Evolutionary conservation across 1,140 invertebrate genomes (phyloP).

Genomic region (Drosophila bifasciata): DNA sequence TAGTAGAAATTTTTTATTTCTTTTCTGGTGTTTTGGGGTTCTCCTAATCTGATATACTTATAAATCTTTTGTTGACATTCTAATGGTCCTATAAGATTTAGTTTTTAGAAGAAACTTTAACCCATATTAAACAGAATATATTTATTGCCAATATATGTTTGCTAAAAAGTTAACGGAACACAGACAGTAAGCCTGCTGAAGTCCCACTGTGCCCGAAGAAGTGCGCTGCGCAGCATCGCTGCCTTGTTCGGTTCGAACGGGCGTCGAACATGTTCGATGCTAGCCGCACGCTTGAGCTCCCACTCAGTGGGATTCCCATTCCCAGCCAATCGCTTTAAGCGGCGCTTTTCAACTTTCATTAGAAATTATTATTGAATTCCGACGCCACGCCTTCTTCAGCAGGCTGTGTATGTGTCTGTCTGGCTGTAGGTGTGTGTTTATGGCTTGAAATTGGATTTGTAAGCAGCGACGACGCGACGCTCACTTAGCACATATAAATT

Average conservation of each 20-base stretch:
- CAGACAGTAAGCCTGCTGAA: neutral
- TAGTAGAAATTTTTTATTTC: neutral
- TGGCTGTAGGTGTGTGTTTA: neutral
- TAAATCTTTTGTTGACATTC: too few relatives aligned
- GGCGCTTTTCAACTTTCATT: conserved; percentile 78
- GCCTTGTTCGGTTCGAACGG: conserved; percentile 48
- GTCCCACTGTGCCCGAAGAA: conserved; percentile 17
- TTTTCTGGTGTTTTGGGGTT: too few relatives aligned
- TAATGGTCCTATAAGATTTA: too few relatives aligned
- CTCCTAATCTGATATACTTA: too few relatives aligned
- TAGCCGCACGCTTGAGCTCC: conserved; percentile 19
- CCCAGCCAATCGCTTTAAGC: conserved; percentile 63
- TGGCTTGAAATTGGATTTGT: conserved; percentile 23
- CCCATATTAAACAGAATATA: too few relatives aligned
- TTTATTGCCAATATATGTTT: too few relatives aligned
- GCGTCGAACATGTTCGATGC: conserved; percentile 60
- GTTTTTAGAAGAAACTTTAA: too few relatives aligned
- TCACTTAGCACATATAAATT: conserved; percentile 61
- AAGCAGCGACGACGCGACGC: conserved; percentile 44
- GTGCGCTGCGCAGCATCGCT: conserved; percentile 57
- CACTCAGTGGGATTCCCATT: conserved; percentile 30
- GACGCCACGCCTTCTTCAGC: conserved; percentile 41
- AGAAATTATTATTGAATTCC: conserved; percentile 68
- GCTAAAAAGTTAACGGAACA: too few relatives aligned
- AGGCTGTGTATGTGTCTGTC: conserved; percentile 8